Conservation (phyloP, 2,797 vertebrate genomes). For the Picus viridis region DNA sequence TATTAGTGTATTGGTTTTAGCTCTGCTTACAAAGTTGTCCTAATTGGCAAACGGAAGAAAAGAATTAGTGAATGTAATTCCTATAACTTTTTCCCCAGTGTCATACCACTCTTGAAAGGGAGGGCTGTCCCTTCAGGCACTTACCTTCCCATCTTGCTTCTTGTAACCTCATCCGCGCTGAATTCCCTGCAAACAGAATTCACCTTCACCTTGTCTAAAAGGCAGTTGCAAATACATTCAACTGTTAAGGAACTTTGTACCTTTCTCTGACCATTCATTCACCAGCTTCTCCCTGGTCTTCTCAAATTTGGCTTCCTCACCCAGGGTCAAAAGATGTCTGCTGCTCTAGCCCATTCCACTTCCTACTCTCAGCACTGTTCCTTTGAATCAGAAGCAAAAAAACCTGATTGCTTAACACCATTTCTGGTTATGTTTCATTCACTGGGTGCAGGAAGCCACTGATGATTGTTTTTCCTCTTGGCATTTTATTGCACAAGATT, state of each 20-base stretch:
- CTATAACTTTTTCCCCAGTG: not conserved
- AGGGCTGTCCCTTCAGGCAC: not conserved
- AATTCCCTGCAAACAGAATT: not conserved
- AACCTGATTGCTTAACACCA: not conserved
- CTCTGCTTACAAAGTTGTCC: not conserved
- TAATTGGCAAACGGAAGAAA: not conserved
- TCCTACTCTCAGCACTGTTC: not conserved
- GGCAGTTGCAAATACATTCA: not conserved
- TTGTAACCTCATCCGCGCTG: not conserved
- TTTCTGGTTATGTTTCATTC: not conserved
- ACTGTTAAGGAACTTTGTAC: not conserved
- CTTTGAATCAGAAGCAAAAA: not conserved
- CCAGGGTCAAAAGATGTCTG: not conserved
- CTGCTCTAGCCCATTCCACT: not conserved
- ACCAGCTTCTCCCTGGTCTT: not conserved
- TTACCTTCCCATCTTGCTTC: not conserved
- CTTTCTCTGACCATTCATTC: not conserved
- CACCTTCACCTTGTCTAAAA: not conserved
- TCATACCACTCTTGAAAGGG: not conserved
- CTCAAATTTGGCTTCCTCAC: not conserved
- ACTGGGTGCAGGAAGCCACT: not conserved
- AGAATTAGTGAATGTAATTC: not conserved
- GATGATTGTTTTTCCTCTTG: not conserved
- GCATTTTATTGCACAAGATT: not conserved
- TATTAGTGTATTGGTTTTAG: not conserved